Evolutionary conservation across 2,888 invertebrate genomes (phyloP), one percentile per base, ranked within the genome.

Genomic region (Xestobium rufovillosum): DNA sequence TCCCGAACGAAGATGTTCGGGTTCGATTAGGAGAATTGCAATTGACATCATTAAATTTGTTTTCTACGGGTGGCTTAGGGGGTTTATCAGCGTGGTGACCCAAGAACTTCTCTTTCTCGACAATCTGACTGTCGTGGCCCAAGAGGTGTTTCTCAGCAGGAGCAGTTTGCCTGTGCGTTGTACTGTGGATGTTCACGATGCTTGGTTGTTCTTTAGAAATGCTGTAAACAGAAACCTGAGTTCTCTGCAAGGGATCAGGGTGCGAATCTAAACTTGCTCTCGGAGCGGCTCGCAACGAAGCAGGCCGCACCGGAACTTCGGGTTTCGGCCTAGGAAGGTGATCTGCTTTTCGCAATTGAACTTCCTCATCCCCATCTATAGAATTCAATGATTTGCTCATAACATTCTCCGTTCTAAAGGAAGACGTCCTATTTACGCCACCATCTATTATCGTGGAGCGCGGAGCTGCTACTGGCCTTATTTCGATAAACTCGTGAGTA

Each of bases 231-330:
- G 59, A 60, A 52, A 62, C 63, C 60, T 82, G 81, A 30, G 80
- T 75, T 52, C 77, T 73, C 59, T 82, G 81, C 46, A 82, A 63
- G 10, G 71, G 67, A 14, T 71, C 70, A 37, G 52, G 45, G 31
- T 57, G 46, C n/a, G 46, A 10, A 12, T 48, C 49, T 17, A 40
- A 13, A 3, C 32, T n/a, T 19, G 23, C n/a, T 19, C 23, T 6
- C n/a, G 23, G 36, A 38, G 36, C 17, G 38, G 34, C 19, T 39
- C 75, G 70, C 39, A 83, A 67, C 29, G 78, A 76, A 26, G 80
- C 77, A 10, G 87, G 87, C 37, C 88, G 72, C 61, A 86, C 85
- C 32, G 88, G 88, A 47, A 88, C 76, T 33, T 81, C 82, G 3
- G 88, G 88, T 63, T 88, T 88, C 16, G 66, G 63, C 15, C 67